Base-by-base conservation (phyloP, 2,113 vertebrate species). In the Actenoides hombroni region DNA sequence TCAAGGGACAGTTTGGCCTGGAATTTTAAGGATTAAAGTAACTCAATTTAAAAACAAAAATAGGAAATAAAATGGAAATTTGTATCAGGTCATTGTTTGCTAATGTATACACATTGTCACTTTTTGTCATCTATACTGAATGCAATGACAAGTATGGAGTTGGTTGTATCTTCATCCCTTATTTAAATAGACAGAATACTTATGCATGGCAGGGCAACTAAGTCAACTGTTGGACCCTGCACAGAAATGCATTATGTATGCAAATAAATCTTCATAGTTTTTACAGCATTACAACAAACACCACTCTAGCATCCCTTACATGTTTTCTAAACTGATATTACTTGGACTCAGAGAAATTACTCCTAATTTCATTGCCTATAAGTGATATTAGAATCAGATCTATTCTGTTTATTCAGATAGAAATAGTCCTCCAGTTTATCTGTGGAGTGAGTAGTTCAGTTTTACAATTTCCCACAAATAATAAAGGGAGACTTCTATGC, bases 51-150 rank as follows among this genome's bases (percentile, higher is more conserved):
- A 18, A 24, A 83, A 85, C 28, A 88, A 87, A 95, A 95, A 63
- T n/a, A 67, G 40, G 51, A 94, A 70, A 84, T 64, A 51, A 84
- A 93, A 85, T 68, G 11, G 49, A 92, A 96, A 76, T 94, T 67
- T 91, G 37, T 42, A 63, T 67, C 67, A 86, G 46, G 18, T 67
- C 63, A 67, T 49, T 83, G 31, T 89, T 96, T 87, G 40, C 7
- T 86, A 85, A 71, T 88, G 80, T 74, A 88, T 49, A 89, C 88
- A 64, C 51, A 85, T 86, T 83, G 71, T 89, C 44, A 90, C 53
- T 24, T 65, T 94, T 91, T 90, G 87, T 81, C 80, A 86, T 88
- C 77, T 94, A 65, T 83, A 87, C 40, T 60, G 74, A 90, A 17
- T 65, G 39, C 60, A 95, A 82, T 86, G 73, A 82, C 48, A 93